Evolutionary conservation across 2,113 vertebrate genomes (phyloP).

Genomic region (Hemicordylus capensis): DNA sequence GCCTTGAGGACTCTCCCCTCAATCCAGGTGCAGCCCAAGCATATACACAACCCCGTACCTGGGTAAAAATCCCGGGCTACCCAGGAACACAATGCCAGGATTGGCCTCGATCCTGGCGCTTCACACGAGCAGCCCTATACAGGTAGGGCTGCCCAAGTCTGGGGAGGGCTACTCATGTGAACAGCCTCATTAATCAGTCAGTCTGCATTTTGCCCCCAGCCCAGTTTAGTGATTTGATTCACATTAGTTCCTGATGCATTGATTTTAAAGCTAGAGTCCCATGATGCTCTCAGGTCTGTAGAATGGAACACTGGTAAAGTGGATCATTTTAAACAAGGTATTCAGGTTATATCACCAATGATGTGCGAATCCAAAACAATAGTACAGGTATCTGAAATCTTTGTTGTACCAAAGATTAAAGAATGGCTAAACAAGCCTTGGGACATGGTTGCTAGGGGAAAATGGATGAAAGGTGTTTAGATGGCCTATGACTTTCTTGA

Average conservation of each 20-base stretch:
- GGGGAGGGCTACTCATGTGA: no score
- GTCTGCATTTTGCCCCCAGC: conserved; percentile 57
- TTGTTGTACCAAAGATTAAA: background rate
- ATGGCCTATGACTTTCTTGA: background rate
- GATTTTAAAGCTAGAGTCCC: conserved; percentile 49
- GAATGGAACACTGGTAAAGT: conserved; percentile 34
- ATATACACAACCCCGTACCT: no score
- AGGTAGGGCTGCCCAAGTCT: no score
- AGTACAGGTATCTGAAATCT: background rate
- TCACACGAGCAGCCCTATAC: no score
- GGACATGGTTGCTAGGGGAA: background rate
- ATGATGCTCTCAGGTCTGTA: conserved; percentile 29
- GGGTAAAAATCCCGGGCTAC: no score
- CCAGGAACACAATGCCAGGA: no score
- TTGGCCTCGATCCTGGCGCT: no score
- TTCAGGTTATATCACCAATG: conserved; percentile 45
- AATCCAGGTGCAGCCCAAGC: no score
- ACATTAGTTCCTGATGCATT: conserved; percentile 37
- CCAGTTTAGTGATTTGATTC: conserved; percentile 44
- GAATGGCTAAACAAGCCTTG: background rate
- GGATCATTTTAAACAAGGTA: conserved; percentile 34
- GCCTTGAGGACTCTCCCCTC: no score
- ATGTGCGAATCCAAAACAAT: conserved; percentile 10
- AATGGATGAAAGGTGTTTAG: background rate
- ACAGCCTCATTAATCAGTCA: conserved; percentile 57